Base-by-base conservation (phyloP, 2,113 vertebrate genomes). In the Dasyurus viverrinus region DNA sequence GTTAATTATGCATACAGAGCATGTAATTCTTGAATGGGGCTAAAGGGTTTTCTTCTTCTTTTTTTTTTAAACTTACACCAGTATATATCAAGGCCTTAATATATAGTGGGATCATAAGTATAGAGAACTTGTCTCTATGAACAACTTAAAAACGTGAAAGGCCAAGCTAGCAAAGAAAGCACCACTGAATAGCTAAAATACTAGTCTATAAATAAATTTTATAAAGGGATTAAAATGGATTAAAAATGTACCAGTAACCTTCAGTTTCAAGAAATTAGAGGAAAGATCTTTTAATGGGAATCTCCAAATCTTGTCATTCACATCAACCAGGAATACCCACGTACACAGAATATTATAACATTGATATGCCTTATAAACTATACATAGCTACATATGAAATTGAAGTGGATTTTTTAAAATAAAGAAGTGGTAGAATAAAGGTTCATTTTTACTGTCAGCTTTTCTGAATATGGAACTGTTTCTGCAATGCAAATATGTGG, bases 151-250 rank as follows among this genome's bases (percentile, higher is more conserved):
- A 92, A 92, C 16, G 90, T 89, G 30, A 92, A 90, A 53, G 90
- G 23, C 23, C 50, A 89, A 50, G 10, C 94, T 55, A 92, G 27
- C 19, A 52, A 54, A 68, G 91, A 52, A 54, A 68, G 90, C n/a
- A 95, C 53, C 27, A 95, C 48, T 30, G 52, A 90, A 19, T 0
- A 26, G 52, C 96, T 46, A 89, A 92, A 98, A 96, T 95, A 96
- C 60, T 96, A 89, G 54, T 54, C 53, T 0, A 24, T 92, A 76
- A 89, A 50, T 47, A 0, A 90, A 96, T 95, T 54, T 96, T 98
- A 98, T 90, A 19, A 2, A 89, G 94, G 30, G 10, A 92, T 97
- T 97, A 95, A 60, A 97, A 91, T 93, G 91, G 55, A 92, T 95
- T 91, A 89, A 92, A 10, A 96, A 84, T 47, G 1, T 90, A 2